These are phyloP conservation scores for Sminthurides bifidus DNA, from an alignment of 1,140 invertebrate genomes.

Conservation along the genomic window DNA sequence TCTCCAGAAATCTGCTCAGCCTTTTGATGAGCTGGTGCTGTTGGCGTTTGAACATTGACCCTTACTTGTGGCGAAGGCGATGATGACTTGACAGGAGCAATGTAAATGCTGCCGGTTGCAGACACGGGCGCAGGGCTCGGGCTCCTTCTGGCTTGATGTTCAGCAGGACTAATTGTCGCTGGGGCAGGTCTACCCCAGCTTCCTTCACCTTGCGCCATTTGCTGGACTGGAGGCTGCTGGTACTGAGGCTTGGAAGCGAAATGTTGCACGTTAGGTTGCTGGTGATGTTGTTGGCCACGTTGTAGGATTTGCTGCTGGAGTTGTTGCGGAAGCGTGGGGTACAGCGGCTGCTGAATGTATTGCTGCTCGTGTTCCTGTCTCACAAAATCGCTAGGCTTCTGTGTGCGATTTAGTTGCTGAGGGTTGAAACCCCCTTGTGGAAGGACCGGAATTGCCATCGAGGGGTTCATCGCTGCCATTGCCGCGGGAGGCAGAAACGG, in stretches of 20 bases:
- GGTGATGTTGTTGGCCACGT: slow-evolving; percentile 1
- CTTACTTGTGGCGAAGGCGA: neutral
- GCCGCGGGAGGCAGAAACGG: slow-evolving; percentile 41
- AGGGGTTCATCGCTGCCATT: slow-evolving; percentile 47
- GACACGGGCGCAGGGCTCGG: neutral
- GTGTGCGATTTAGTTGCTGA: slow-evolving; percentile 15
- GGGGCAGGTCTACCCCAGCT: neutral
- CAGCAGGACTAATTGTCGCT: neutral
- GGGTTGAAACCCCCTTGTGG: slow-evolving; percentile 40
- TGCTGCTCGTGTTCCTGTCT: slow-evolving; percentile 5
- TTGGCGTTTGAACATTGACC: no score
- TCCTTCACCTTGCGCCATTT: neutral
- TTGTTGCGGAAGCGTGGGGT: neutral
- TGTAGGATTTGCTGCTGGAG: slow-evolving; percentile 3
- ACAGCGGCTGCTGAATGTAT: neutral
- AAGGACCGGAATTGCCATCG: slow-evolving; percentile 56
- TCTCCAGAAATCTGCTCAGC: no score
- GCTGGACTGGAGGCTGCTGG: slow-evolving; percentile 31
- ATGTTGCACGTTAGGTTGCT: slow-evolving; percentile 9
- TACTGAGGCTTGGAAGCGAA: slow-evolving; percentile 38
- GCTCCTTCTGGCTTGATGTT: neutral
- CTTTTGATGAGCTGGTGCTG: no score
- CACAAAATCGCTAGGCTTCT: slow-evolving; percentile 21
- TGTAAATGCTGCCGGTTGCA: slow-evolving; percentile 7
- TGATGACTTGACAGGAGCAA: slow-evolving; percentile 4